Base-by-base conservation (phyloP, 2,113 vertebrate genomes). In the Urocolius indicus region DNA sequence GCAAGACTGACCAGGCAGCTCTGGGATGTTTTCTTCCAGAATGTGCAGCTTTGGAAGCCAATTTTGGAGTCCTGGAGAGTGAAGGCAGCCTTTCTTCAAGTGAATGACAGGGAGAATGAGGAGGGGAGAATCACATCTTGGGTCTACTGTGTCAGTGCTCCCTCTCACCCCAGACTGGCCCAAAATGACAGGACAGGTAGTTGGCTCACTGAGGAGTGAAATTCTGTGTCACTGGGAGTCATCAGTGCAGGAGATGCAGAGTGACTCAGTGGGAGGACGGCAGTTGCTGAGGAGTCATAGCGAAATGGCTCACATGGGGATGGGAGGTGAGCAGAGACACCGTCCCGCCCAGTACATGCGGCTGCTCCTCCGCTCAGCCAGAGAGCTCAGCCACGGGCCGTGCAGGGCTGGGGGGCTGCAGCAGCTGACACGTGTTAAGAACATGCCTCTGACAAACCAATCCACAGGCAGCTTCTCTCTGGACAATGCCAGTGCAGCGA, bases 341-440 rank as follows among this genome's bases (percentile, higher is more conserved):
- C 0, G 21, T 29, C 81, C 51, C 72, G 2, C 45, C 85, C 61
- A 22, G 20, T 0, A 7, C 80, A 62, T 9, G 8, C 26, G 65
- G 58, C 77, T 54, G 32, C 15, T 72, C 66, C 55, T 69, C 7
- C 3, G 45, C 67, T 65, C 80, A 84, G 68, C 69, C 1, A 2
- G 67, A 16, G 52, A 22, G 43, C 57, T 59, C 84, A 65, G 74
- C 77, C 43, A 16, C 13, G 19, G 41, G 74, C 82, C 75, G 36
- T 6, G 19, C 8, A 2, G n/a, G 43, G 12, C 0, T 0, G 24
- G 32, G 15, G 27, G 30, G 20, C 23, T 15, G 16, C 16, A 29
- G 78, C 66, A 41, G 49, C 8, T 9, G 54, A 7, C 45, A n/a
- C 20, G 4, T 10, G 8, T 22, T 51, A 63, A 61, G 48, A 1